Percentiles rank a stretch among this genome's conserved stretches.
Evolutionary conservation across 1,140 invertebrate species (phyloP).

Genomic region (Brevipalpus yothersi): DNA sequence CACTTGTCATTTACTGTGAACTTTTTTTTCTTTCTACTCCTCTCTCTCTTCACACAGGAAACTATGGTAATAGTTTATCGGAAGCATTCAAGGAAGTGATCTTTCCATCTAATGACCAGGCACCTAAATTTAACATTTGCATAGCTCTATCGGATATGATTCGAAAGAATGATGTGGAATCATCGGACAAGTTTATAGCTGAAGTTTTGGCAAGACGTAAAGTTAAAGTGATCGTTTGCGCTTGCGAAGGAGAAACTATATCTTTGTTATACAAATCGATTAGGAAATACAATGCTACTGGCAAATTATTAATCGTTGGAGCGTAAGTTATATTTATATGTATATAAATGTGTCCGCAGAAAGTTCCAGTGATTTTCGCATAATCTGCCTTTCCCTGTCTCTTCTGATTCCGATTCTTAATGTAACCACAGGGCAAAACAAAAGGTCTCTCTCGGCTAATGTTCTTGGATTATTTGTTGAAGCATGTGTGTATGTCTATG

Average conservation of each 20-base stretch:
- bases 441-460: too few relatives aligned
- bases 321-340: constrained; percentile 24
- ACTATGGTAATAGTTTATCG: constrained; percentile 56
- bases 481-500: too few relatives aligned
- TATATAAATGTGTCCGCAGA: too few relatives aligned
- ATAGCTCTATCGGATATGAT: constrained; percentile 41
- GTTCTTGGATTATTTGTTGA: too few relatives aligned
- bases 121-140: constrained; percentile 38
- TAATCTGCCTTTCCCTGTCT: too few relatives aligned
- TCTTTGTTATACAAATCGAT: constrained; percentile 37
- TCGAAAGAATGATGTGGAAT: constrained; percentile 31
- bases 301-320: constrained; percentile 37
- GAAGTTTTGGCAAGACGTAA: constrained; percentile 27
- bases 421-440: too few relatives aligned
- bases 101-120: constrained; percentile 22
- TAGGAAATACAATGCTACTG: constrained; percentile 30
- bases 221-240: constrained; percentile 51
- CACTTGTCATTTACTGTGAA: too few relatives aligned
- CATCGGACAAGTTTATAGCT: constrained; percentile 23
- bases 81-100: constrained; percentile 31
- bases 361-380: too few relatives aligned
- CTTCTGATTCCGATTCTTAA: too few relatives aligned
- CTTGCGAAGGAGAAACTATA: constrained; percentile 52
- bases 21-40: too few relatives aligned
- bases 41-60: constrained; percentile 24